Evolutionary conservation across 2,797 vertebrate genomes (phyloP), one percentile per base, ranked within the genome.

Genomic region (Iguana delicatissima): DNA sequence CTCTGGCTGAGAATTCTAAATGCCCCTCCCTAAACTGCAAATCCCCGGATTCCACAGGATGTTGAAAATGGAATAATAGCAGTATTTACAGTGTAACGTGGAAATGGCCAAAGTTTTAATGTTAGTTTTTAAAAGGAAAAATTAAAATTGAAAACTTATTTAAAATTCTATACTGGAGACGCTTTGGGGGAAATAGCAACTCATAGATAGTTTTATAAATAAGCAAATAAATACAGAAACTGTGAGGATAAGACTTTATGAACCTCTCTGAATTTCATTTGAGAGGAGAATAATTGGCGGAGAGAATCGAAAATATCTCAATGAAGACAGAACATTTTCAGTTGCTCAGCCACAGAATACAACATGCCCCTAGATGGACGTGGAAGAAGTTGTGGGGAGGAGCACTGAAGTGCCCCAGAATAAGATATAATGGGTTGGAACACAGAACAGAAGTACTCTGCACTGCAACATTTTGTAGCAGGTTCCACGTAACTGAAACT

Each of bases 291-390:
- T 2, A 38, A 69, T 29, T 46, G 29, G 16, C 14, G 24, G 12
- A 12, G 42, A 42, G 14, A 84, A 57, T 16, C 16, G 3, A 59
- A 59, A 59, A 59, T 6, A 59, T 59, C 57, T 59, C 57, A 16
- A 59, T 59, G 57, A 59, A 59, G 57, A 59, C 16, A 20, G 57
- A 59, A 1, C 16, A 59, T 59, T 20, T 59, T 72, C 29, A n/a
- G n/a, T n/a, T 32, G 32, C 29, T 18, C 57, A 20, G 57, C 42
- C 69, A 72, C 69, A 72, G 9, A 72, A n/a, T 29, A 32, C 69
- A 32, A 3, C 7, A n/a, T 72, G 69, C n/a, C 10, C n/a, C 10
- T 59, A 35, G 1, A 0, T 2, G 1, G 0, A 12, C 1, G 0
- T 22, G 29, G 0, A 57, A 8, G 1, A 62, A 35, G 4, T 13